Evolutionary conservation across 2,797 vertebrate genomes (phyloP), one percentile per base, ranked within the genome.

Genomic region (Gymnoscopelus microlampas): DNA sequence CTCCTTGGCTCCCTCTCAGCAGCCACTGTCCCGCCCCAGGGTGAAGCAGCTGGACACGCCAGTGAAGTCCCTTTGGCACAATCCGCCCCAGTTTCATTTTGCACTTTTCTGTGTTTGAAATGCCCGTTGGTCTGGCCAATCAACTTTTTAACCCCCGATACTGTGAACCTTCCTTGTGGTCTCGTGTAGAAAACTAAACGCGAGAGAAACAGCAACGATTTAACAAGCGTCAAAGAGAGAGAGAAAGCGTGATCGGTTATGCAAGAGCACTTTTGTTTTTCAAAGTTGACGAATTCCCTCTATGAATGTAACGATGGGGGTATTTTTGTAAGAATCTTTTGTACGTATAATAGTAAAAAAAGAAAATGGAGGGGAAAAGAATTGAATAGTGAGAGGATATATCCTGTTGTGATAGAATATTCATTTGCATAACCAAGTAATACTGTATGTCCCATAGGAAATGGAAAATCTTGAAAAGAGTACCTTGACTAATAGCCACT

Each of bases 301-400:
- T 74, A 81, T 89, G 90, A 94, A 93, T 93, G 91, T 94, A 91
- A 83, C 29, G 81, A 80, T 2, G 59, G 82, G 79, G 86, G 85
- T 87, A 88, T 92, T 93, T 94, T 90, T 90, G 78, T 92, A 91
- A 60, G 80, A 89, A 49, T 80, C 89, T 89, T 88, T 91, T 93
- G 83, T 92, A 44, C 8, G 39, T 44, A 90, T 80, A 79, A 79
- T 56, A 51, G 74, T 78, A 47, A 53, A 49, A 54, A 79, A 49
- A 54, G 56, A 88, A 80, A 85, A 74, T 44, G 0, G 66, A 73
- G 63, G 80, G 74, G 77, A 60, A 69, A 69, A 56, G 32, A 76
- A 53, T 15, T 9, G 56, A 73, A 11, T 53, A 70, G 23, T 53
- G 62, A 72, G 70, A 82, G 63, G 61, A 53, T 70, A 62, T 76